phyloP scores from a whole-genome alignment of 37 sponge, comb jelly and placozoan species.

The Hexactinellida sp. region DNA sequence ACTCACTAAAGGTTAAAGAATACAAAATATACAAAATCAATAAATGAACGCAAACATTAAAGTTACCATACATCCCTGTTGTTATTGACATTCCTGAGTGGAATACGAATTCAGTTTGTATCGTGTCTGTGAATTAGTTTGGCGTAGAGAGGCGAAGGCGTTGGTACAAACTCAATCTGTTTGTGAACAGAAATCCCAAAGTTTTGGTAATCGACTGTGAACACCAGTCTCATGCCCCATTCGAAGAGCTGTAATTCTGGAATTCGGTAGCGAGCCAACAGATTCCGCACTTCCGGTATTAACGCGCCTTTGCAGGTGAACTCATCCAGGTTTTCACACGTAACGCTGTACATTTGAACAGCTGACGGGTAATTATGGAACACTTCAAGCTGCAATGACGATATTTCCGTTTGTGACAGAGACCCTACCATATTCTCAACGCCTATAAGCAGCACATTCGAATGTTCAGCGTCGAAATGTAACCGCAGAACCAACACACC shows the following conservation, averaged over 20 bases:
- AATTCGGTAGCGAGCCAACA: not conserved
- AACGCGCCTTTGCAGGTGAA: not conserved
- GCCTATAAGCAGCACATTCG: constrained; percentile 65
- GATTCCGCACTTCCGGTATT: not conserved
- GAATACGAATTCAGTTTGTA: not conserved
- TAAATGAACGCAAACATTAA: not conserved
- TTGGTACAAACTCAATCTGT: not conserved
- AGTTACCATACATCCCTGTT: not conserved
- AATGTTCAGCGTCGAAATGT: constrained; percentile 78
- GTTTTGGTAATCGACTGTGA: not conserved
- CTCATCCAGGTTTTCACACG: constrained; percentile 1
- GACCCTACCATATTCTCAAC: constrained; percentile 25
- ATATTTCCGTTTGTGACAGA: not conserved
- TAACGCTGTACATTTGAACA: not conserved
- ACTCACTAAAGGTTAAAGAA: too few relatives aligned
- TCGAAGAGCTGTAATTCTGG: not conserved
- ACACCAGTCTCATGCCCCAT: not conserved
- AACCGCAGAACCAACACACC: constrained; percentile 36
- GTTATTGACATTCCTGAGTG: not conserved
- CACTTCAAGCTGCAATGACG: not conserved
- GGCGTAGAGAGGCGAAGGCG: not conserved
- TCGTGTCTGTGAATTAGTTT: not conserved
- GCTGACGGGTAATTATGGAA: not conserved
- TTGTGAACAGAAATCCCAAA: not conserved
- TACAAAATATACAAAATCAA: not conserved